Conservation (phyloP, 2,113 vertebrate genomes). For the Cynocephalus volans region DNA sequence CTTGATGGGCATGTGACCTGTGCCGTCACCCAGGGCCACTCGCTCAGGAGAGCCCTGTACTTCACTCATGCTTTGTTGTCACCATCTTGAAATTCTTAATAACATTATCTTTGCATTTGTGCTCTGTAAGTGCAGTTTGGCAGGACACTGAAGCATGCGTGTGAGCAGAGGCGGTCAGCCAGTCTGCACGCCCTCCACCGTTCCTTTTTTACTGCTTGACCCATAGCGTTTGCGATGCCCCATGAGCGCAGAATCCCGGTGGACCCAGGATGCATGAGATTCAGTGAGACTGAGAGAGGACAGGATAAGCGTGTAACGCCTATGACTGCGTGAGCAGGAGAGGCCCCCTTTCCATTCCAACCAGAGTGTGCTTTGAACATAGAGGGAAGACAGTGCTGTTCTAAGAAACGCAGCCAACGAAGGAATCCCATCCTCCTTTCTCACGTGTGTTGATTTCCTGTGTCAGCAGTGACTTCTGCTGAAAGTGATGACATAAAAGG, state of each 20-base stretch:
- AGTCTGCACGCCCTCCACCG: fast-evolving
- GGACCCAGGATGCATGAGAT: background rate
- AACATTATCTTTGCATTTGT: no score
- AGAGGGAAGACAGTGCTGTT: background rate
- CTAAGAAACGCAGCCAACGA: background rate
- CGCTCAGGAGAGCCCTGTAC: no score
- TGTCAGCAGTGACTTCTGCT: background rate
- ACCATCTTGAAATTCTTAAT: no score
- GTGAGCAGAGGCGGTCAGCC: background rate
- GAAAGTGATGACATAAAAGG: background rate
- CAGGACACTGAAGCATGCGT: background rate
- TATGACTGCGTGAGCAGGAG: background rate
- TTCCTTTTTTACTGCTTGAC: background rate
- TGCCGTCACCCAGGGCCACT: no score
- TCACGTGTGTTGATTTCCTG: background rate
- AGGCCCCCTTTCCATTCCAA: background rate
- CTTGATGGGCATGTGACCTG: fast-evolving
- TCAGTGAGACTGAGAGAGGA: background rate
- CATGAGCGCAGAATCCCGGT: no score
- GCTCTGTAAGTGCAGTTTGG: no score
- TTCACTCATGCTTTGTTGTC: no score
- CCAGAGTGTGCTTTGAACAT: background rate
- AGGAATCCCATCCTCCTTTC: background rate
- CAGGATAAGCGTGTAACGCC: background rate
- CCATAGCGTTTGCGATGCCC: fast-evolving